Percentiles rank a stretch among this genome's conserved stretches.
Conservation (phyloP, 1,140 invertebrate genomes). For the Monochamus saltuarius region DNA sequence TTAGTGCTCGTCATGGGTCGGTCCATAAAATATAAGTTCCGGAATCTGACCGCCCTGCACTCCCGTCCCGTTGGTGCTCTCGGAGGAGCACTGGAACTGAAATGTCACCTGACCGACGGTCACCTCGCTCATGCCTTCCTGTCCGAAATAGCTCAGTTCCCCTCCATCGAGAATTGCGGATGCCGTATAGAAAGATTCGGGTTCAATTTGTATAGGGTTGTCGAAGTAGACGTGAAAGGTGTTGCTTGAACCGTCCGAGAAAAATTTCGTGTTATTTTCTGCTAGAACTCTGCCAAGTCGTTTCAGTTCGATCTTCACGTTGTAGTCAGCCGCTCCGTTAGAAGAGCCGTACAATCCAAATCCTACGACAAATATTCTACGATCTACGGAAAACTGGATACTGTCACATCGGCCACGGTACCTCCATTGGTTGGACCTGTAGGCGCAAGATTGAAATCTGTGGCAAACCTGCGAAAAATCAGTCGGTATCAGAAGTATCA, state of each 20-base stretch:
- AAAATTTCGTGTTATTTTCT: constrained; percentile 89
- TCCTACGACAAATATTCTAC: constrained; percentile 88
- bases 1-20: constrained; percentile 58
- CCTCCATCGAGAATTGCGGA: constrained; percentile 86
- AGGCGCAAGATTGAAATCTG: constrained; percentile 93
- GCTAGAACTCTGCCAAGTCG: constrained; percentile 80
- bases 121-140: constrained; percentile 90
- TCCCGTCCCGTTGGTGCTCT: constrained; percentile 91
- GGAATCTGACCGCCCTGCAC: constrained; percentile 94
- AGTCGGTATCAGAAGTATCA: too few relatives aligned
- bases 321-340: constrained; percentile 87
- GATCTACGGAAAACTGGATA: constrained; percentile 91
- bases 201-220: constrained; percentile 89
- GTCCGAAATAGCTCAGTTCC: constrained; percentile 93
- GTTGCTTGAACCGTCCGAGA: constrained; percentile 90
- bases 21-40: constrained; percentile 90
- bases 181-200: constrained; percentile 87
- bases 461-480: constrained; percentile 75
- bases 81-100: constrained; percentile 91
- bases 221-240: constrained; percentile 93
- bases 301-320: constrained; percentile 88
- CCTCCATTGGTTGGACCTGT: constrained; percentile 93
- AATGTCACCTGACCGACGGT: constrained; percentile 86
- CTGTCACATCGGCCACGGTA: constrained; percentile 89
- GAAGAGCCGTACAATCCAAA: constrained; percentile 92